Base-by-base conservation (phyloP, 2,113 vertebrate genomes). In the Aptenodytes patagonicus region DNA sequence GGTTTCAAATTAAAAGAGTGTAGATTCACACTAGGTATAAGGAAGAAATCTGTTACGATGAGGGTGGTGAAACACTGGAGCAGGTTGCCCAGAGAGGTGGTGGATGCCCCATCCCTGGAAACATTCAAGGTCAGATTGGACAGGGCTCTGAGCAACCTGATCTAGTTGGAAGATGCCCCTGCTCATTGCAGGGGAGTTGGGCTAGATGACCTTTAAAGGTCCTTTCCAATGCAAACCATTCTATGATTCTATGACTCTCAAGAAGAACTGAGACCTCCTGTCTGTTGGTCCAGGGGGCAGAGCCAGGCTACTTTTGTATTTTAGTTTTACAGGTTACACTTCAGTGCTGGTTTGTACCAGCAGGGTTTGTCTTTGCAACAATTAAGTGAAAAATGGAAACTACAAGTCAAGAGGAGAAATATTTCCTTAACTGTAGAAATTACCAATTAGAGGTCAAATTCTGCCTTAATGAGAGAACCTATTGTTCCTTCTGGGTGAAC, bases 1-100 rank as follows among this genome's bases (percentile, higher is more conserved):
- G 46, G 10, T 34, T 70, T 75, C 65, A 52, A 90, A 83, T 26
- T 31, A 51, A 49, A 54, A 64, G 31, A 64, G 7, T 7, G 44
- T 7, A 51, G 29, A 66, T 65, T 70, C 14, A 71, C 16, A 34
- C 10, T 40, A 40, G 11, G 25, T 51, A 32, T 8, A 75, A 51
- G 3, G 14, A 24, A 68, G 29, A 18, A 0, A 1, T 2, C 6
- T 20, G 72, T 49, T 11, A 49, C 6, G 2, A 8, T 29, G 11
- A 65, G 6, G 11, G 4, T 60, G 29, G 6, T 42, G 8, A 42
- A 76, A 62, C 21, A 31, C 5, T 24, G n/a, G 18, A 2, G 36
- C 6, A 42, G 11, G 22, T 52, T 94, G 14, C 12, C 29, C 1
- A 2, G 32, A 57, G 25, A 71, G 12, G 25, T 25, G 15, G 25